Conservation (phyloP, 1,140 invertebrate species). For the Probaryconus sp. region DNA sequence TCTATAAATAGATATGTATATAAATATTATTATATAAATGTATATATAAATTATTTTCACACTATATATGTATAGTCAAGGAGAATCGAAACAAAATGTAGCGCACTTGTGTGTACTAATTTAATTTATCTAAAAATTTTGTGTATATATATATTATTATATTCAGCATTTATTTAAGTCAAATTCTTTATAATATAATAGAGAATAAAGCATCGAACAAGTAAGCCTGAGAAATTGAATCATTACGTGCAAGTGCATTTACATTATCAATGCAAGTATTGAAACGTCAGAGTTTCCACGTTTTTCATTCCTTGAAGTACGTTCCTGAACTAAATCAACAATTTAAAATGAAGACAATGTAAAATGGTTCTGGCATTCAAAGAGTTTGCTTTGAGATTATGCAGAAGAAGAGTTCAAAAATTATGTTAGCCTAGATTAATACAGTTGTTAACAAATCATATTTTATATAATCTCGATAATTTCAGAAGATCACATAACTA, state of each 20-base stretch:
- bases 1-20: slow-evolving; percentile 42
- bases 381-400: too few species aligned
- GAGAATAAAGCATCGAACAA: background rate
- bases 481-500: too few species aligned
- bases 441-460: too few species aligned
- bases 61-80: slow-evolving; percentile 48
- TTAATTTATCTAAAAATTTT: slow-evolving; percentile 9
- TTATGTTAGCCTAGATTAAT: too few species aligned
- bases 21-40: slow-evolving; percentile 59
- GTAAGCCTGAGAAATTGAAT: slow-evolving; percentile 6
- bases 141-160: too few species aligned
- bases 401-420: too few species aligned
- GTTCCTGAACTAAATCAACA: slow-evolving; percentile 33
- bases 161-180: too few species aligned
- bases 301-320: slow-evolving; percentile 48
- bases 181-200: too few species aligned
- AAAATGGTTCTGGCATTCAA: too few species aligned
- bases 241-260: slow-evolving; percentile 7
- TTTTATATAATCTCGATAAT: too few species aligned
- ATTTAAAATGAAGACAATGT: too few species aligned
- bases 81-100: slow-evolving; percentile 18
- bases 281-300: slow-evolving; percentile 32
- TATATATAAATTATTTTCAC: slow-evolving; percentile 77
- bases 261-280: slow-evolving; percentile 31
- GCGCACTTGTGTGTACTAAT: slow-evolving; percentile 5